A percentile compares a stretch with the other conserved stretches of the same genome.
Evolutionary conservation across 2,113 vertebrate species (phyloP).

Genomic region (Xenopus borealis): DNA sequence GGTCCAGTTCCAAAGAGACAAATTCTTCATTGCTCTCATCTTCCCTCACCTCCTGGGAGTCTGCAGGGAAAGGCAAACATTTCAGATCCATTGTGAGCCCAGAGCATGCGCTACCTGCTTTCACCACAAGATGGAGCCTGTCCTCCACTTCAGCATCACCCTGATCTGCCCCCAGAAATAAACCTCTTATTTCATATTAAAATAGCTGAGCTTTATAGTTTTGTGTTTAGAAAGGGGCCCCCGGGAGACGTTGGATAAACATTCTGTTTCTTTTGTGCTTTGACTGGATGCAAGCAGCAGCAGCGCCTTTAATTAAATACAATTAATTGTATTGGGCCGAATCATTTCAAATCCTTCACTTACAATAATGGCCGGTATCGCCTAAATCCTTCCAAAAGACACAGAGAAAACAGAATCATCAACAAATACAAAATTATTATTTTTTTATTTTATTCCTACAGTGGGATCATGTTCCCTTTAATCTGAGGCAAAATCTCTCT

Average conservation of each 20-base stretch:
- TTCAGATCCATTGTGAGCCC: no score
- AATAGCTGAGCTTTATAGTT: neutral
- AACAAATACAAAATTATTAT: constrained; percentile 1
- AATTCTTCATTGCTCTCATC: constrained; percentile 45
- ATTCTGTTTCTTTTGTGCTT: constrained; percentile 1
- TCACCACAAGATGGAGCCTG: constrained; percentile 91
- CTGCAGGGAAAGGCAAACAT: neutral
- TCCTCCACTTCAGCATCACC: constrained; percentile 67
- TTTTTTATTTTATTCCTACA: neutral
- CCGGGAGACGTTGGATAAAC: constrained; percentile 18
- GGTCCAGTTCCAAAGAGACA: constrained; percentile 41
- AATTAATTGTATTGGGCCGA: constrained; percentile 25
- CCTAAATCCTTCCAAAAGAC: no score
- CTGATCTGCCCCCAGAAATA: neutral
- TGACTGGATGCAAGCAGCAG: neutral
- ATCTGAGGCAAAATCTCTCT: constrained; percentile 8
- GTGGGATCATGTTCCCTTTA: constrained; percentile 11
- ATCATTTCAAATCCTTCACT: constrained; percentile 6
- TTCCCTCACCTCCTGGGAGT: neutral
- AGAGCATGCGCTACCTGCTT: constrained; percentile 38
- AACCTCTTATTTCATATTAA: neutral
- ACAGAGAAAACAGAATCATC: neutral
- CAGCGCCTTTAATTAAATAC: constrained; percentile 20
- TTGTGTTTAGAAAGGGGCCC: constrained; percentile 14
- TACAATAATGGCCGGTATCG: neutral